Evolutionary conservation across 2,888 invertebrate genomes (phyloP).

Genomic region (Digitonthophagus gazella): DNA sequence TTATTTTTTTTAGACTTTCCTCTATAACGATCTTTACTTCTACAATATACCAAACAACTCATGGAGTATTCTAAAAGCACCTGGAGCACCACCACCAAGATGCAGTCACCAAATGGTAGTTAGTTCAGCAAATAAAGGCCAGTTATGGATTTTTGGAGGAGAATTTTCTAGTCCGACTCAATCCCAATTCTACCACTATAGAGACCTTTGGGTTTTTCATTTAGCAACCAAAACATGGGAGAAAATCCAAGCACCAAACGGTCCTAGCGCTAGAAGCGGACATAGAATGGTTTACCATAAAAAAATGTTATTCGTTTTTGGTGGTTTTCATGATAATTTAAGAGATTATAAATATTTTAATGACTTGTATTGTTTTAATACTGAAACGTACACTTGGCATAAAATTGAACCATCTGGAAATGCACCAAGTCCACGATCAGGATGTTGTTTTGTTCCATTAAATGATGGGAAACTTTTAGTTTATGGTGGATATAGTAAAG

Average conservation of each 20-base stretch:
- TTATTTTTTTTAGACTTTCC: constrained; percentile 63
- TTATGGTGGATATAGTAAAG: constrained; percentile 77
- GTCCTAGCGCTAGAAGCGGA: constrained; percentile 82
- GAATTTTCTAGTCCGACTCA: constrained; percentile 89
- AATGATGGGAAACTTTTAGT: constrained; percentile 65
- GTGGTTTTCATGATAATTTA: constrained; percentile 89
- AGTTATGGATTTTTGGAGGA: constrained; percentile 83
- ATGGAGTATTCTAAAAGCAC: constrained; percentile 79
- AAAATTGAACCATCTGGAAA: constrained; percentile 66
- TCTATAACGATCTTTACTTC: constrained; percentile 83
- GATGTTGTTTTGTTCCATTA: constrained; percentile 69
- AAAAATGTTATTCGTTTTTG: constrained; percentile 80
- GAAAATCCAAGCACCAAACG: constrained; percentile 70
- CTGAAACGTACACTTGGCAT: constrained; percentile 76
- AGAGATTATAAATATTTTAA: constrained; percentile 86
- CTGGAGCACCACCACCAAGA: constrained; percentile 83
- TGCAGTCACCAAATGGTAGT: constrained; percentile 86
- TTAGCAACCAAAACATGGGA: constrained; percentile 71
- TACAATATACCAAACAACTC: constrained; percentile 77
- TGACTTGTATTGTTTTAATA: constrained; percentile 78
- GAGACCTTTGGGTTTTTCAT: constrained; percentile 86
- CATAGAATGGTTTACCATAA: constrained; percentile 84
- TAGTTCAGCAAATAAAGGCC: constrained; percentile 71
- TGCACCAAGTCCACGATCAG: constrained; percentile 76
- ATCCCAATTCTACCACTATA: constrained; percentile 90